Percentiles rank a stretch among this genome's conserved stretches.
phyloP scores from a whole-genome alignment of 1,140 invertebrate species.

The Leptinotarsa defecta region DNA sequence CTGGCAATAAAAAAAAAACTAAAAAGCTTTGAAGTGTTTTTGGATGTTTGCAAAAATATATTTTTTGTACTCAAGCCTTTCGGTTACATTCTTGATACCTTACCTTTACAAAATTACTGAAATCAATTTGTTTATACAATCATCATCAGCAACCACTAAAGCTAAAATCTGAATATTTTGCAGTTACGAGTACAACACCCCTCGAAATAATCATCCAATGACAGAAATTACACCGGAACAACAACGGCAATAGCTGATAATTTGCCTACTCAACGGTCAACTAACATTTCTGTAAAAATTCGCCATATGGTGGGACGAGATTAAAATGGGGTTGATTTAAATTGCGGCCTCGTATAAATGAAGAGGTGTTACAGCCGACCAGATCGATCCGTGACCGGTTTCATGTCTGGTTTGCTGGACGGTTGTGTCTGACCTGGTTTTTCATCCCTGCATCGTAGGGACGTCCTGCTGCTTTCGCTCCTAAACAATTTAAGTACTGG shows the following conservation, averaged over 20 bases:
- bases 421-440: neutral
- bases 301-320: constrained; percentile 34
- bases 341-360: constrained; percentile 30
- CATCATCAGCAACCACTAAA: no score
- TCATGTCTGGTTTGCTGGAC: neutral
- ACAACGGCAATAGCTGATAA: constrained; percentile 22
- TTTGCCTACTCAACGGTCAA: constrained; percentile 32
- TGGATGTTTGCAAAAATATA: no score
- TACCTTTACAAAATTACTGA: no score
- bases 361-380: constrained; percentile 34
- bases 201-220: neutral
- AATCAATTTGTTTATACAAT: no score
- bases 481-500: constrained; percentile 26
- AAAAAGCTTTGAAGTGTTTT: no score
- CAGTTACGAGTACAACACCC: neutral
- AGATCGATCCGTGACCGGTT: neutral
- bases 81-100: no score
- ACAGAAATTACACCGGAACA: constrained; percentile 2
- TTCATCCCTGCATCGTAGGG: constrained; percentile 22
- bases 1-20: no score
- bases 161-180: no score
- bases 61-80: no score
- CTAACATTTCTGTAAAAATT: constrained; percentile 32
- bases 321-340: constrained; percentile 35
- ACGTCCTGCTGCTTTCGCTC: constrained; percentile 24